A percentile compares a stretch with the other conserved stretches of the same genome.
Evolutionary conservation across 2,888 invertebrate species (phyloP).

Genomic region (Cybosia mesomella): DNA sequence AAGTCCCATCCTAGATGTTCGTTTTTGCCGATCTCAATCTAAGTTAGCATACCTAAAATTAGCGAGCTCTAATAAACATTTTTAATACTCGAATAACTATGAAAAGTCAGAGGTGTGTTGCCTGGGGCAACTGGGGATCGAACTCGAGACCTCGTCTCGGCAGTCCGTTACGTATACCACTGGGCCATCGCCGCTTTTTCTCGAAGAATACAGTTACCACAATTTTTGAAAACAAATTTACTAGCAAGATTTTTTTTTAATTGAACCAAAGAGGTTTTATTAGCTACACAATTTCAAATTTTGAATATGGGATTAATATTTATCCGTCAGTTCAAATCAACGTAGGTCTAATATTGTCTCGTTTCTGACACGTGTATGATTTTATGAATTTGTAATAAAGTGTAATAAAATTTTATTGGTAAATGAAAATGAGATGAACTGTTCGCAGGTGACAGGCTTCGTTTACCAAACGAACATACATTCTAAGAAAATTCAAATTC

Average conservation of each 20-base stretch:
- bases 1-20: too few species aligned
- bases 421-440: not conserved
- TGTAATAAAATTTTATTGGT: not conserved
- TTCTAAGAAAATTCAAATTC: constrained; percentile 14
- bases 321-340: not conserved
- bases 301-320: not conserved
- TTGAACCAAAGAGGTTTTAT: not conserved
- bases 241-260: not conserved
- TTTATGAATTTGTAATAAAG: not conserved
- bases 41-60: too few species aligned
- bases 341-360: not conserved
- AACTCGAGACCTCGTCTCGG: too few species aligned
- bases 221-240: too few species aligned
- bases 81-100: too few species aligned
- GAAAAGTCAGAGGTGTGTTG: too few species aligned
- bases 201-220: too few species aligned
- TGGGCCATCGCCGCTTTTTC: too few species aligned
- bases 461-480: constrained; percentile 2
- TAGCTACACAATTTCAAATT: not conserved
- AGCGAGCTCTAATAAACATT: too few species aligned
- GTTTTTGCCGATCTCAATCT: too few species aligned
- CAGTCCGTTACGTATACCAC: too few species aligned
- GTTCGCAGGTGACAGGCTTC: constrained; percentile 12
- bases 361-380: not conserved
- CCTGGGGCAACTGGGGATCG: too few species aligned